Conservation (phyloP, 2,113 vertebrate genomes). For the Proterorhinus semilunaris region DNA sequence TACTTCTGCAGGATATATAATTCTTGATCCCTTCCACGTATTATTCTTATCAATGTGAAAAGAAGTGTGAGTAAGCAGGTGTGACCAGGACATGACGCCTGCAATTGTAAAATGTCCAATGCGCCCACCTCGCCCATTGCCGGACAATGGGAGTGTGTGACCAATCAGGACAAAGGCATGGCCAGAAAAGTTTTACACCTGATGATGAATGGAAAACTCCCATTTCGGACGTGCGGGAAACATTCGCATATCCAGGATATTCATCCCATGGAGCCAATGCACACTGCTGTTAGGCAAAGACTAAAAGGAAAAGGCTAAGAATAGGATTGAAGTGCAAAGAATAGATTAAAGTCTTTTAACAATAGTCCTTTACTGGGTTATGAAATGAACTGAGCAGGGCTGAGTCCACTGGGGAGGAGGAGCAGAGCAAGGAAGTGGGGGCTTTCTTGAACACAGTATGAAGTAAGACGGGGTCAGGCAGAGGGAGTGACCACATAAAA, state of each 20-base stretch:
- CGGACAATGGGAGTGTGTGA: constrained; percentile 52
- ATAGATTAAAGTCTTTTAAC: not conserved
- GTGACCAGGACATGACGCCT: constrained; percentile 33
- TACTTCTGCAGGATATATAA: not conserved
- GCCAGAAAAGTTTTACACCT: constrained; percentile 35
- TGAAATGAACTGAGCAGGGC: constrained; percentile 13
- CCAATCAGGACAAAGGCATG: constrained; percentile 21
- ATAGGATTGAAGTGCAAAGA: constrained; percentile 7
- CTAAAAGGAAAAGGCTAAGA: constrained; percentile 3
- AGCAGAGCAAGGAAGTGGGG: constrained; percentile 38
- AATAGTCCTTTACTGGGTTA: not conserved
- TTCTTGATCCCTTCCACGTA: constrained; percentile 71
- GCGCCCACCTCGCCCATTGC: constrained; percentile 23
- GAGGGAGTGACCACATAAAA: constrained; percentile 50
- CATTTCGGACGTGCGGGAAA: constrained; percentile 26
- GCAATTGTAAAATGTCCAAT: constrained; percentile 14
- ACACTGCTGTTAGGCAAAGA: not conserved
- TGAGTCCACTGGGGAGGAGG: not conserved
- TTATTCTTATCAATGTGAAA: constrained; percentile 48
- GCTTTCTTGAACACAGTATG: constrained; percentile 55
- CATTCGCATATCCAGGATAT: constrained; percentile 42
- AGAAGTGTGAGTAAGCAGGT: constrained; percentile 40
- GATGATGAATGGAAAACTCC: constrained; percentile 40
- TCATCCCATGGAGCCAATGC: constrained; percentile 6
- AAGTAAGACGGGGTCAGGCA: constrained; percentile 51